phyloP scores from a whole-genome alignment of 1,140 invertebrate species.

The Platyscapa corneri region DNA sequence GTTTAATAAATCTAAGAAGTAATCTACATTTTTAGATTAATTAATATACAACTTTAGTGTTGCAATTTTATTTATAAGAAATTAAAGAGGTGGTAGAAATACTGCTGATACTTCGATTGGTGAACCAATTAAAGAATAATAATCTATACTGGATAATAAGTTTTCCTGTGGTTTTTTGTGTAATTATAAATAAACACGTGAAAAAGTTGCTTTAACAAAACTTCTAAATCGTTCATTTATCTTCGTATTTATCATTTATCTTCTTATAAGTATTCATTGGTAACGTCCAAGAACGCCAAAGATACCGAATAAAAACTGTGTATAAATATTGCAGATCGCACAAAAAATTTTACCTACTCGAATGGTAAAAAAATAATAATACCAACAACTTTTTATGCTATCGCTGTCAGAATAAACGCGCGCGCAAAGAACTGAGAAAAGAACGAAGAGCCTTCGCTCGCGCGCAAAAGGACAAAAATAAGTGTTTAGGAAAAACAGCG shows the following conservation, averaged over 20 bases:
- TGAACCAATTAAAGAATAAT: too few relatives aligned
- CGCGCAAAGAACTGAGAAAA: background rate
- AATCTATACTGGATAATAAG: background rate
- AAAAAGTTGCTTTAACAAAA: too few relatives aligned
- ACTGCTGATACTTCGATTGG: too few relatives aligned
- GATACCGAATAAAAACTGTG: too few relatives aligned
- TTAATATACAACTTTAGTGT: background rate
- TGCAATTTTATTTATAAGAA: background rate
- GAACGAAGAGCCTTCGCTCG: background rate
- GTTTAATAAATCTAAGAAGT: background rate
- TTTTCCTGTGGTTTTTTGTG: too few relatives aligned
- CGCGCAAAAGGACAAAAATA: background rate
- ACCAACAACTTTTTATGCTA: background rate
- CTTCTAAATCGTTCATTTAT: too few relatives aligned
- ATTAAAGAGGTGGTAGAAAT: background rate
- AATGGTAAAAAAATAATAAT: background rate
- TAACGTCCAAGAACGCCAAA: too few relatives aligned
- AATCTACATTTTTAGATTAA: background rate
- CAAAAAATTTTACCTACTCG: background rate
- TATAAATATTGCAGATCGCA: background rate
- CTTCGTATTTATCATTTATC: too few relatives aligned
- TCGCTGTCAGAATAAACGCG: background rate
- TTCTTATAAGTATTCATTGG: too few relatives aligned
- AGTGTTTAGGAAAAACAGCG: background rate
- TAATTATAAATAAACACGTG: too few relatives aligned